These are phyloP conservation scores for Coenobita brevimanus DNA, from an alignment of 1,140 invertebrate species.

Conservation along the genomic window DNA sequence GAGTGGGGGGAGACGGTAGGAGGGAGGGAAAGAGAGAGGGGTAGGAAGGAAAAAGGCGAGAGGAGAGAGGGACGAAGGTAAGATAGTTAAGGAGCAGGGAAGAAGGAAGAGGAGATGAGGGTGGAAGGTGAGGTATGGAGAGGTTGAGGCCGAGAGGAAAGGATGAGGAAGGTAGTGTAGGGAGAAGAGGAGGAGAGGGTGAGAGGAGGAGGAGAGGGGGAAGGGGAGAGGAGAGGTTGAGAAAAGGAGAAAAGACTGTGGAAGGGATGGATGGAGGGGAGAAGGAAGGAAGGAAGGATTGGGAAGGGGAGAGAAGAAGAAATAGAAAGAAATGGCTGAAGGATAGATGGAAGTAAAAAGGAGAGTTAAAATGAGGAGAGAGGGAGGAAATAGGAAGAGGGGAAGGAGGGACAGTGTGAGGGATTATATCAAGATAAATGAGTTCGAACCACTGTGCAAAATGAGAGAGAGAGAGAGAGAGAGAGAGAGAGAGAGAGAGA, in stretches of 20 bases:
- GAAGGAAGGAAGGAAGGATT: background rate
- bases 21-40: background rate
- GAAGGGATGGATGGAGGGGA: background rate
- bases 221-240: background rate
- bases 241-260: background rate
- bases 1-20: background rate
- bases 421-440: too few species aligned
- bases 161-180: background rate
- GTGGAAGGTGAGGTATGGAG: background rate
- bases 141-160: background rate
- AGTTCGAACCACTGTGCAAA: too few species aligned
- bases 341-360: background rate
- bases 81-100: background rate
- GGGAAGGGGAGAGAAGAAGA: too few species aligned
- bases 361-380: background rate
- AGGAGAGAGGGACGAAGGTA: background rate
- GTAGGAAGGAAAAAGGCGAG: background rate
- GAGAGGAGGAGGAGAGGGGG: too few species aligned
- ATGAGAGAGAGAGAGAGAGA: too few species aligned
- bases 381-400: conserved; percentile 1
- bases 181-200: background rate
- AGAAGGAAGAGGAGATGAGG: background rate
- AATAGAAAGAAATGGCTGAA: background rate
- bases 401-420: background rate
- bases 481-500: too few species aligned